Evolutionary conservation across 2,888 invertebrate species (phyloP).

Genomic region (Panzeria rudis): DNA sequence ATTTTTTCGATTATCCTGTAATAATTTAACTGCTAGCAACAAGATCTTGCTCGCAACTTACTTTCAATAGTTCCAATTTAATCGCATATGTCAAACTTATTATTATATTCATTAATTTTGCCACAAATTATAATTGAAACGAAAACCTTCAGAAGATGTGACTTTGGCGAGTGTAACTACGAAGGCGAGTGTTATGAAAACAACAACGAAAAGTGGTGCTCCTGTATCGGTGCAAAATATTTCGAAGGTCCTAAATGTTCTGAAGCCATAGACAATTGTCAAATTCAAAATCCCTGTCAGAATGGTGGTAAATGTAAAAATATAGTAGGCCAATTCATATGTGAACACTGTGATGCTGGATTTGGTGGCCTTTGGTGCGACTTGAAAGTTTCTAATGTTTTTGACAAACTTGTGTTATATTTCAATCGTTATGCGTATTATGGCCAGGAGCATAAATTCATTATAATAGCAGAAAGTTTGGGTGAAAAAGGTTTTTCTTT

Average conservation of each 20-base stretch:
- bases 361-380: conserved; percentile 72
- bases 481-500: conserved; percentile 61
- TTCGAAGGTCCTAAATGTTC: conserved; percentile 71
- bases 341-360: conserved; percentile 52
- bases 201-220: conserved; percentile 54
- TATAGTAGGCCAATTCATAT: conserved; percentile 72
- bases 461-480: conserved; percentile 64
- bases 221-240: conserved; percentile 71
- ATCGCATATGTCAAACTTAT: neutral
- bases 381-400: conserved; percentile 31
- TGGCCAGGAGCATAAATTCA: conserved; percentile 64
- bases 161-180: conserved; percentile 71
- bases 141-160: conserved; percentile 46
- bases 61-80: neutral
- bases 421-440: conserved; percentile 74
- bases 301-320: conserved; percentile 73
- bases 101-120: neutral
- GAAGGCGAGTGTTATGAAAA: conserved; percentile 72
- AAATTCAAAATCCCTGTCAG: conserved; percentile 70
- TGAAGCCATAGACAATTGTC: conserved; percentile 68
- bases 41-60: too few species aligned
- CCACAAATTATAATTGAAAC: neutral
- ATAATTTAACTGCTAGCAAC: neutral
- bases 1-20: too few species aligned
- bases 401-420: conserved; percentile 72